Base-by-base conservation (phyloP, 2,113 vertebrate genomes). In the Gymnogyps californianus region DNA sequence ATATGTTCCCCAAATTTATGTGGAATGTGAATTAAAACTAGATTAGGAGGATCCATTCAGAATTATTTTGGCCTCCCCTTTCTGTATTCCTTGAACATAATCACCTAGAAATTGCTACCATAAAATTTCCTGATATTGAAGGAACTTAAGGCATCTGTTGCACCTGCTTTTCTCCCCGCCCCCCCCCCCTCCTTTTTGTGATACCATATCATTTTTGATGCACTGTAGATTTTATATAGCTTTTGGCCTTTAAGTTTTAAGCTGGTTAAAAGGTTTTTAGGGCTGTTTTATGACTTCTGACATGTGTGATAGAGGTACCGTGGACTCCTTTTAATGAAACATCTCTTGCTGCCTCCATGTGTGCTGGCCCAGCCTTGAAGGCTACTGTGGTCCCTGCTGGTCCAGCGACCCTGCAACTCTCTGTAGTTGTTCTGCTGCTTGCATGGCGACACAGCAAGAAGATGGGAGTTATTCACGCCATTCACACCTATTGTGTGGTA, bases 381-480 rank as follows among this genome's bases (percentile, higher is more conserved):
- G 29, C 15, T 79, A 2, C 6, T 0, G 1, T 67, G 38, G 10
- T 67, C 11, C n/a, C 29, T 47, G 18, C 10, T 55, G 65, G 5
- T 26, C 29, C 13, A 17, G 26, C 59, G 82, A 38, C 29, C 12
- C 25, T 57, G 28, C 16, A 42, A 0, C 10, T 55, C 29, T 51
- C 18, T 32, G 46, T 19, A 14, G 31, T 6, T 59, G 18, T 36
- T 83, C 9, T 85, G 25, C 32, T 46, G 36, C 61, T 75, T 36
- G 11, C 36, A 2, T 16, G 31, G 29, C 6, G 2, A 31, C 0
- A 0, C 24, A 49, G n/a, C 25, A 58, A 29, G 58, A 72, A 16
- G 67, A 36, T 28, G 18, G 36, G 31, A 66, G 17, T n/a, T 70
- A 24, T 8, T 59, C 69, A 22, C 38, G 38, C 38, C 38, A 38